Evolutionary conservation across 2,797 vertebrate genomes (phyloP).

Genomic region (Apodemus agrarius): DNA sequence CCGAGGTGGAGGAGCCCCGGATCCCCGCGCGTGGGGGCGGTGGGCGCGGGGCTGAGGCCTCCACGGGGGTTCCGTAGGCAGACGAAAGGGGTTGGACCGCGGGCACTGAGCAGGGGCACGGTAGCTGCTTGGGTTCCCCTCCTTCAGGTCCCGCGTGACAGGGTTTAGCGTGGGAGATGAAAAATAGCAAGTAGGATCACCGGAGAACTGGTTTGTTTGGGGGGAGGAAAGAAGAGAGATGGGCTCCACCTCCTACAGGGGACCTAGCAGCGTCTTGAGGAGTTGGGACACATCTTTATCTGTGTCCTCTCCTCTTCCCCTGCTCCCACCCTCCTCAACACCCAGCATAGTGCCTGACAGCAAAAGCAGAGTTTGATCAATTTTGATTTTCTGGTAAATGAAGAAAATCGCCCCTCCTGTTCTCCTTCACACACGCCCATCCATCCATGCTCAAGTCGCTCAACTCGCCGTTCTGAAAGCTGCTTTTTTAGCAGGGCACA

Average conservation of each 20-base stretch:
- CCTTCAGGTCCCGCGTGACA: slow-evolving; percentile 70
- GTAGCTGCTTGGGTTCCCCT: slow-evolving; percentile 47
- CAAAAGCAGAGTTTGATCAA: not conserved
- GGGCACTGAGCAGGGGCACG: not conserved
- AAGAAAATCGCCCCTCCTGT: not conserved
- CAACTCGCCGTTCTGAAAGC: slow-evolving; percentile 7
- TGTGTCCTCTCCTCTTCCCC: not conserved
- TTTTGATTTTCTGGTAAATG: slow-evolving; percentile 23
- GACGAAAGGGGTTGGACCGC: slow-evolving; percentile 55
- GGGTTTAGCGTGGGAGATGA: slow-evolving; percentile 76
- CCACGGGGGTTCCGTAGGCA: slow-evolving; percentile 57
- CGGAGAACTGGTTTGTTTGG: slow-evolving; percentile 60
- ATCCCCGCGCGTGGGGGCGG: slow-evolving; percentile 59
- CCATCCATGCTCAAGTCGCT: slow-evolving; percentile 31
- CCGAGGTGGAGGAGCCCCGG: not conserved
- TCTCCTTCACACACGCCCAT: slow-evolving; percentile 37
- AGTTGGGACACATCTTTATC: not conserved
- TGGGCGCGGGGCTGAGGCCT: not conserved
- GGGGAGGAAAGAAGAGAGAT: slow-evolving; percentile 23
- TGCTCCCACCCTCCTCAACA: fast-evolving
- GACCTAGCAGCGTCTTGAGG: not conserved
- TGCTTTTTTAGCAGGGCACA: not conserved
- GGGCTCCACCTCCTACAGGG: slow-evolving; percentile 59
- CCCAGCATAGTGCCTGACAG: not conserved
- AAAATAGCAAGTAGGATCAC: slow-evolving; percentile 63